phyloP scores from a whole-genome alignment of 2,888 invertebrate genomes.

The Napeogenes inachia region DNA sequence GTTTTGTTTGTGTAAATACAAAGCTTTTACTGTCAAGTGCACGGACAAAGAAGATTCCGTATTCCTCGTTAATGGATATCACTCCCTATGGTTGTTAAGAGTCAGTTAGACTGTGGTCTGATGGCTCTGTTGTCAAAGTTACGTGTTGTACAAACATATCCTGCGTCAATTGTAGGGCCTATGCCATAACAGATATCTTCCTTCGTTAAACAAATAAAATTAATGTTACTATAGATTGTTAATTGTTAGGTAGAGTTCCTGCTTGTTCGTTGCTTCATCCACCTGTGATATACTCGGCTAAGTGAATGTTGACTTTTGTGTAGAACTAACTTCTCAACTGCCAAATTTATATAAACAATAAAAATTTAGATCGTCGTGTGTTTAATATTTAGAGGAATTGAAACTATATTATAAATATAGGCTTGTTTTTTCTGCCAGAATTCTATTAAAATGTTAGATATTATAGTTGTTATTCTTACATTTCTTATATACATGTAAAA shows the following conservation, averaged over 20 bases:
- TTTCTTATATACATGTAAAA: conserved; percentile 18
- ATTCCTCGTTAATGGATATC: conserved; percentile 50
- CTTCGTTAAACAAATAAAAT: conserved; percentile 32
- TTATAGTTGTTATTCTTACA: conserved; percentile 19
- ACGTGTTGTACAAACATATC: conserved; percentile 57
- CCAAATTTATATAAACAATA: conserved; percentile 48
- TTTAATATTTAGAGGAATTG: conserved; percentile 40
- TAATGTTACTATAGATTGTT: conserved; percentile 45
- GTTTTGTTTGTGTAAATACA: conserved; percentile 77
- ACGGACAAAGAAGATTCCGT: conserved; percentile 72
- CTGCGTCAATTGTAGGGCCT: conserved; percentile 63
- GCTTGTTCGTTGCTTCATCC: conserved; percentile 70
- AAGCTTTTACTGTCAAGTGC: conserved; percentile 75
- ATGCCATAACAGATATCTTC: conserved; percentile 45
- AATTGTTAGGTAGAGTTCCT: conserved; percentile 65
- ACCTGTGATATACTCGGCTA: conserved; percentile 67
- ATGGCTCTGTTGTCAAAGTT: conserved; percentile 47
- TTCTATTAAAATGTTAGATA: conserved; percentile 37
- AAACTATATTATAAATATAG: conserved; percentile 27
- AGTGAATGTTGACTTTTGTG: conserved; percentile 51
- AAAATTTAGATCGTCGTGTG: conserved; percentile 48
- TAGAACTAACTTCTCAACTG: conserved; percentile 53
- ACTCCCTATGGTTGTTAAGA: conserved; percentile 50
- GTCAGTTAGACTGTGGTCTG: conserved; percentile 44
- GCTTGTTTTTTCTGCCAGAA: conserved; percentile 26